A percentile compares a stretch with the other conserved stretches of the same genome.
phyloP scores from a whole-genome alignment of 2,113 vertebrate species.

The Tricholaema leucomelas region DNA sequence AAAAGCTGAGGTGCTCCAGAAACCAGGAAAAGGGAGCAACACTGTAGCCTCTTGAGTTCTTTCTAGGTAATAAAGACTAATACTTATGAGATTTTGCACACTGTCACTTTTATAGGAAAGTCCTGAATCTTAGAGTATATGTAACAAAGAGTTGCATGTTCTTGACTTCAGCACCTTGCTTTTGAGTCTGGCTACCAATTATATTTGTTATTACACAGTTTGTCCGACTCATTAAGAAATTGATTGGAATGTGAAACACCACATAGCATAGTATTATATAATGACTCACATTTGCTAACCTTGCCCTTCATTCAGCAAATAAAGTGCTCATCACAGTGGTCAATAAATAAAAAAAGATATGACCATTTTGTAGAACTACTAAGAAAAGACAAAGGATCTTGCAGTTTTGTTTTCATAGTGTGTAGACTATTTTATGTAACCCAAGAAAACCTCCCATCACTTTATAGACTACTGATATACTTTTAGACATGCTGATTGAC shows the following conservation, averaged over 20 bases:
- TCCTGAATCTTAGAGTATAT: background rate
- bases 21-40: background rate
- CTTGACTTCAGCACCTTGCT: background rate
- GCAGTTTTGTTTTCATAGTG: background rate
- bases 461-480: slow-evolving; percentile 11
- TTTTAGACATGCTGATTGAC: slow-evolving; percentile 38
- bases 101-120: background rate
- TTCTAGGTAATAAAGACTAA: background rate
- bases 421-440: background rate
- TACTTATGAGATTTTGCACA: background rate
- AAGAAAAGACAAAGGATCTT: background rate
- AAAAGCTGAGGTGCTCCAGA: background rate
- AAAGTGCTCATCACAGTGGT: background rate
- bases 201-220: background rate
- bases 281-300: background rate
- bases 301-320: background rate
- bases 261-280: background rate
- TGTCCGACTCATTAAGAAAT: background rate
- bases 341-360: background rate
- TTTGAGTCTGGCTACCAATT: background rate
- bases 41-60: background rate
- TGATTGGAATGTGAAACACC: background rate
- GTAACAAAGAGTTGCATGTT: background rate
- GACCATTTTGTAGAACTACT: background rate
- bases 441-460: background rate